Percentiles rank a stretch among this genome's conserved stretches.
These are phyloP conservation scores for Hydrophis major DNA, from an alignment of 2,797 vertebrate genomes.

Conservation along the genomic window DNA sequence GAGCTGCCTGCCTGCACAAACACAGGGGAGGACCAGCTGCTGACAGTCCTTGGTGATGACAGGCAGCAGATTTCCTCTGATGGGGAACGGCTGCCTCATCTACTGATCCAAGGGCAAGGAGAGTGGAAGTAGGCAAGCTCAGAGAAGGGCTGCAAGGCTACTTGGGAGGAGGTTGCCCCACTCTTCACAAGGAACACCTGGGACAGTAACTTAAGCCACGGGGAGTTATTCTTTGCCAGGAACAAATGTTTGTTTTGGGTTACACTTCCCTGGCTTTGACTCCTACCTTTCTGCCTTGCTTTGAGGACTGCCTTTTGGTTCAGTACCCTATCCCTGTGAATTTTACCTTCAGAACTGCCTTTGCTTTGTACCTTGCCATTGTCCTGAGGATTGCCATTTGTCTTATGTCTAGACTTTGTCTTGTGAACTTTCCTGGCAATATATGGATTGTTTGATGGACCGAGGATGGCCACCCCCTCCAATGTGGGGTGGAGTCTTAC, in stretches of 20 bases:
- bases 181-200: background rate
- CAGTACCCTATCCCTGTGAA: background rate
- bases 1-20: background rate
- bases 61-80: background rate
- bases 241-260: background rate
- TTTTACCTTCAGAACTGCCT: background rate
- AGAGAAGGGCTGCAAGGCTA: background rate
- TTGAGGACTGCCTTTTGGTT: background rate
- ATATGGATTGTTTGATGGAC: background rate
- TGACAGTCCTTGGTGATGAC: background rate
- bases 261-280: background rate
- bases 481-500: background rate
- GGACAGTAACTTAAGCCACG: background rate
- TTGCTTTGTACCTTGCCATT: background rate
- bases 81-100: background rate
- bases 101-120: background rate
- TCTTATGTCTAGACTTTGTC: background rate
- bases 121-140: background rate
- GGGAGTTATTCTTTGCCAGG: background rate
- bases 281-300: background rate
- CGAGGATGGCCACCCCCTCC: background rate
- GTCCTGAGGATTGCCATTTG: background rate
- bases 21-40: background rate
- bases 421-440: background rate
- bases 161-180: background rate